Percentiles rank a stretch among this genome's conserved stretches.
These are phyloP conservation scores for Symphodus melops DNA, from an alignment of 2,113 vertebrate species.

Conservation along the genomic window DNA sequence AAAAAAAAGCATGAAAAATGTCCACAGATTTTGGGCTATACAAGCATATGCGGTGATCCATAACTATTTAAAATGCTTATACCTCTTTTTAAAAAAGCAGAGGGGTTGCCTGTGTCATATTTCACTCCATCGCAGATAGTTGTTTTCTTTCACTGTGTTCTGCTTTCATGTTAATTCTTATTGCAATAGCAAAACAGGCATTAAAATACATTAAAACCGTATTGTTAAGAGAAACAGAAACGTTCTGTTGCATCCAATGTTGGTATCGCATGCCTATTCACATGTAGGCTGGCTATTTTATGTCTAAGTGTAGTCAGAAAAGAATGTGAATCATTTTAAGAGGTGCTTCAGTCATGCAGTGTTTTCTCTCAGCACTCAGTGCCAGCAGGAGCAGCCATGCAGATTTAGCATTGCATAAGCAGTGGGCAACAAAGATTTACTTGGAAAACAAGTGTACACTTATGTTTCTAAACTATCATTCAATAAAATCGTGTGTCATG, in stretches of 20 bases:
- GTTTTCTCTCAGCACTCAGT: slow-evolving; percentile 49
- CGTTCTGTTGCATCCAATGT: not conserved
- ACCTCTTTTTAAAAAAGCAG: slow-evolving; percentile 21
- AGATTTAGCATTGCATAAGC: slow-evolving; percentile 47
- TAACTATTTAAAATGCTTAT: not conserved
- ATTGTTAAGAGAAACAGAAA: not conserved
- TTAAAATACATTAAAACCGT: not conserved
- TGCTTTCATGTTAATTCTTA: not conserved
- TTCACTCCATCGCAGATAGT: not conserved
- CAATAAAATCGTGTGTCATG: not conserved
- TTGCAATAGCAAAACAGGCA: not conserved
- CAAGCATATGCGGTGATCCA: not conserved
- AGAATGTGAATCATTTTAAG: slow-evolving; percentile 76
- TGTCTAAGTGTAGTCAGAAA: slow-evolving; percentile 28
- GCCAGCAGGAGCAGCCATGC: slow-evolving; percentile 22
- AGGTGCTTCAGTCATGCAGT: slow-evolving; percentile 47
- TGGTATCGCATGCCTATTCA: slow-evolving; percentile 8
- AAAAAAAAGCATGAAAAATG: not conserved
- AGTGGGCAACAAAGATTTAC: slow-evolving; percentile 1
- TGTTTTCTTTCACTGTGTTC: too few species aligned
- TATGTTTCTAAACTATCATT: not conserved
- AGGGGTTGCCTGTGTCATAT: slow-evolving; percentile 15
- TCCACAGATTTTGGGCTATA: not conserved
- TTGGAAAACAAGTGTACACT: not conserved
- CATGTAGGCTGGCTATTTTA: slow-evolving; percentile 56